Evolutionary conservation across 2,113 vertebrate genomes (phyloP).

Genomic region (Hemichromis elongatus): DNA sequence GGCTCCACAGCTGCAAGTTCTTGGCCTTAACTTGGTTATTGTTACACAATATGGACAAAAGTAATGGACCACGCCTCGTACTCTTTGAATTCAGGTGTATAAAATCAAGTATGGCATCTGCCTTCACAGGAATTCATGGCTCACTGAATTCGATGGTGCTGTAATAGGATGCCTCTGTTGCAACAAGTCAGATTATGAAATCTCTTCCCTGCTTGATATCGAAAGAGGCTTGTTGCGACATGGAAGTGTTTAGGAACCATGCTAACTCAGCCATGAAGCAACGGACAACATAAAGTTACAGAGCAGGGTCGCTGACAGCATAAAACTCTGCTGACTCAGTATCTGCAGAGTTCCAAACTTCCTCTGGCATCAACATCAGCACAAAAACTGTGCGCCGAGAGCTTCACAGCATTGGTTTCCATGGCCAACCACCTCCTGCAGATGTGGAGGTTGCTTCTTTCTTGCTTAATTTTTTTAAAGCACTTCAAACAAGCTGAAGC

Average conservation of each 20-base stretch:
- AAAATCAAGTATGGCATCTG: background rate
- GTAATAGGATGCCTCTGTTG: background rate
- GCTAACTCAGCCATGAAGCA: background rate
- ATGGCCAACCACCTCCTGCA: accelerated
- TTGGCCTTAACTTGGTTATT: background rate
- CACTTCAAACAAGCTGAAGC: background rate
- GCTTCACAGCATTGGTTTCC: background rate
- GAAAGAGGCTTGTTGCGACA: background rate
- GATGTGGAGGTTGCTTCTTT: background rate
- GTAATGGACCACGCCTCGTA: accelerated
- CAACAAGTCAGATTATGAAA: no score
- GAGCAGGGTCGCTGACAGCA: background rate
- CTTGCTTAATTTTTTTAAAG: background rate
- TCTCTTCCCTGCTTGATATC: background rate
- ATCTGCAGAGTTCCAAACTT: background rate
- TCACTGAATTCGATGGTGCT: background rate
- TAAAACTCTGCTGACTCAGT: background rate
- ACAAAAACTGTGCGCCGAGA: background rate
- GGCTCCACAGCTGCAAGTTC: background rate
- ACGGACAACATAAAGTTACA: background rate
- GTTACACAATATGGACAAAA: accelerated
- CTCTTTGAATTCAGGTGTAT: background rate
- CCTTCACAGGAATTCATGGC: background rate
- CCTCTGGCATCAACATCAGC: background rate
- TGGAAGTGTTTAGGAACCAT: background rate